phyloP scores from a whole-genome alignment of 2,797 vertebrate species.

The Coccyzus lansbergi region DNA sequence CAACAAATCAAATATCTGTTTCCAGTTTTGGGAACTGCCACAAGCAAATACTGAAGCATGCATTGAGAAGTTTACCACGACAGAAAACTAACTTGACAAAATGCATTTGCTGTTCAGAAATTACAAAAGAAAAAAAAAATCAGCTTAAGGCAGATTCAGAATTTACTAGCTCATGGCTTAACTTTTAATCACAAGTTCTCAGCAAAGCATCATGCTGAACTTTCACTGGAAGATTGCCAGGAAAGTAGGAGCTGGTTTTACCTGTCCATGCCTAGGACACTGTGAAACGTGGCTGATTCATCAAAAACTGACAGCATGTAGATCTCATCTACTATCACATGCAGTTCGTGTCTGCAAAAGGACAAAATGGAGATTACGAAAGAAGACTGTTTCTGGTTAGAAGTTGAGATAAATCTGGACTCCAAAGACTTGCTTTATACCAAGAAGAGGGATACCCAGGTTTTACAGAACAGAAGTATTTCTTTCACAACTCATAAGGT shows the following conservation, averaged over 20 bases:
- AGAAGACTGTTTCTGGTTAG: neutral
- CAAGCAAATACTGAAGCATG: neutral
- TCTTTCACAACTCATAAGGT: neutral
- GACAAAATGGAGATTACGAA: neutral
- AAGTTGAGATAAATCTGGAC: neutral
- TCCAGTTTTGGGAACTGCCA: neutral
- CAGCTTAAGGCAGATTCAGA: neutral
- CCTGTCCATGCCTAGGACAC: slow-evolving; percentile 90
- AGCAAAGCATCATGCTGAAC: slow-evolving; percentile 32
- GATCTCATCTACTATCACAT: slow-evolving; percentile 92
- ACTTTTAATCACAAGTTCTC: slow-evolving; percentile 56
- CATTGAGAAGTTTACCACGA: neutral
- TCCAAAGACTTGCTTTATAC: neutral
- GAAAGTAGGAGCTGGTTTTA: slow-evolving; percentile 71
- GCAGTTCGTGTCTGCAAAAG: slow-evolving; percentile 86
- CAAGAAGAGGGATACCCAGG: neutral
- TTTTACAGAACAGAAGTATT: neutral
- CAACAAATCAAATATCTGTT: neutral
- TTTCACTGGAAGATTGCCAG: slow-evolving; percentile 14
- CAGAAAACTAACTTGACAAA: neutral
- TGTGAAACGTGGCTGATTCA: slow-evolving; percentile 83
- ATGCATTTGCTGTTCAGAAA: neutral
- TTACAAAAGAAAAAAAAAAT: neutral
- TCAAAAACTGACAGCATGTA: slow-evolving; percentile 97
- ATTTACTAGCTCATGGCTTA: slow-evolving; percentile 32